These are phyloP conservation scores for Bovichtus variegatus DNA, from an alignment of 2,797 vertebrate species.

Conservation along the genomic window DNA sequence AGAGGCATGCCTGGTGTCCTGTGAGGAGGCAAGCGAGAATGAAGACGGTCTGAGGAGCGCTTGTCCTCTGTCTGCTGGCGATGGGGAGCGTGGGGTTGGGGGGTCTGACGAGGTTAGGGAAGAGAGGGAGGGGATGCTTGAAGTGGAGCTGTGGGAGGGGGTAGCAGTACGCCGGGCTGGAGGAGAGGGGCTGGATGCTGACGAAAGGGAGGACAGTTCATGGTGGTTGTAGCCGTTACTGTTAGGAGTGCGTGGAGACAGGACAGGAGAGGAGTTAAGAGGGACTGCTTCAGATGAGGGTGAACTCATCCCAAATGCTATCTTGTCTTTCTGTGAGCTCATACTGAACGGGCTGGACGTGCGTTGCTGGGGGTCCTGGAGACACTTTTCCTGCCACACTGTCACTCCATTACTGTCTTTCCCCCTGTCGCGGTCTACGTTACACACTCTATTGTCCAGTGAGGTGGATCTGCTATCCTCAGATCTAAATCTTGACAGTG, in stretches of 20 bases:
- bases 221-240: slow-evolving; percentile 42
- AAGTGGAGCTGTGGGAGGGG: slow-evolving; percentile 74
- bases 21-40: slow-evolving; percentile 37
- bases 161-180: slow-evolving; percentile 48
- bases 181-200: slow-evolving; percentile 56
- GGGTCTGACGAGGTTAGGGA: slow-evolving; percentile 81
- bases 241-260: slow-evolving; percentile 36
- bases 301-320: slow-evolving; percentile 53
- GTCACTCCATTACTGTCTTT: slow-evolving; percentile 63
- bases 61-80: slow-evolving; percentile 67
- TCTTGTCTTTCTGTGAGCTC: slow-evolving; percentile 75
- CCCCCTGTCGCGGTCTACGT: slow-evolving; percentile 45
- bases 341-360: slow-evolving; percentile 52
- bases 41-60: slow-evolving; percentile 51
- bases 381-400: slow-evolving; percentile 52
- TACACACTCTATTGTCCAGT: slow-evolving; percentile 67
- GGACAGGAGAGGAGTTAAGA: slow-evolving; percentile 30
- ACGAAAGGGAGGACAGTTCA: slow-evolving; percentile 55
- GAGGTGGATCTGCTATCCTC: slow-evolving; percentile 59
- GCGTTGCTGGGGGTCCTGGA: slow-evolving; percentile 42
- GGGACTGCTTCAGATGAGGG: slow-evolving; percentile 35
- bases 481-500: slow-evolving; percentile 79
- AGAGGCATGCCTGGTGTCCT: slow-evolving; percentile 76
- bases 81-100: slow-evolving; percentile 78
- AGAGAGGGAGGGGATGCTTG: slow-evolving; percentile 77